Conservation (phyloP, 2,113 vertebrate genomes). For the Sphyrna mokarran region DNA sequence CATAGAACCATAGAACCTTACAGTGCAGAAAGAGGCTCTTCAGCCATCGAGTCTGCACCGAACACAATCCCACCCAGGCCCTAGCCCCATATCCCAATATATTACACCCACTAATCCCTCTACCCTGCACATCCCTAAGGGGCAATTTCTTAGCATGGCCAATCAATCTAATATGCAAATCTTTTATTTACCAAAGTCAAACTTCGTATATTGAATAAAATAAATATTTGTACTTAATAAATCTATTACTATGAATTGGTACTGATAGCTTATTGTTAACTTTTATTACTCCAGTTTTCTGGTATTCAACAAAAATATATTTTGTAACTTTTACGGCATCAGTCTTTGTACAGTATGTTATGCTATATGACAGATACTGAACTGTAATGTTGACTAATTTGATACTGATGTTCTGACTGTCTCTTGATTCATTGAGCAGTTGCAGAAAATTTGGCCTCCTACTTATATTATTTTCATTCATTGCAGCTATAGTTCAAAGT, state of each 20-base stretch:
- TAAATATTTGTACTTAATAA: not conserved
- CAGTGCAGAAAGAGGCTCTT: too few species aligned
- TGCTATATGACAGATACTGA: not conserved
- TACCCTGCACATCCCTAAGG: too few species aligned
- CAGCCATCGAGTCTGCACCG: too few species aligned
- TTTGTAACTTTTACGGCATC: not conserved
- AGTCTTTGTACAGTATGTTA: not conserved
- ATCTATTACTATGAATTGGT: not conserved
- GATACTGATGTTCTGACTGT: not conserved
- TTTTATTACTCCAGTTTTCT: not conserved
- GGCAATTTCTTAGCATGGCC: too few species aligned
- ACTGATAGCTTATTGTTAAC: not conserved
- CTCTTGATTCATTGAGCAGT: not conserved
- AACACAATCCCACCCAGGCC: too few species aligned
- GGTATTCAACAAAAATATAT: not conserved
- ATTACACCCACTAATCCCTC: too few species aligned
- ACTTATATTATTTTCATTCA: not conserved
- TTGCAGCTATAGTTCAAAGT: not conserved
- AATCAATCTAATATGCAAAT: too few species aligned
- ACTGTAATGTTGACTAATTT: not conserved
- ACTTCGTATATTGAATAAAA: not conserved
- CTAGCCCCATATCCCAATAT: too few species aligned
- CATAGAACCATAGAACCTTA: not conserved
- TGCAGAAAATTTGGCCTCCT: not conserved
- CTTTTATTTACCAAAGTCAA: not conserved